phyloP scores from a whole-genome alignment of 2,797 vertebrate genomes.

The Peromyscus aztecus region DNA sequence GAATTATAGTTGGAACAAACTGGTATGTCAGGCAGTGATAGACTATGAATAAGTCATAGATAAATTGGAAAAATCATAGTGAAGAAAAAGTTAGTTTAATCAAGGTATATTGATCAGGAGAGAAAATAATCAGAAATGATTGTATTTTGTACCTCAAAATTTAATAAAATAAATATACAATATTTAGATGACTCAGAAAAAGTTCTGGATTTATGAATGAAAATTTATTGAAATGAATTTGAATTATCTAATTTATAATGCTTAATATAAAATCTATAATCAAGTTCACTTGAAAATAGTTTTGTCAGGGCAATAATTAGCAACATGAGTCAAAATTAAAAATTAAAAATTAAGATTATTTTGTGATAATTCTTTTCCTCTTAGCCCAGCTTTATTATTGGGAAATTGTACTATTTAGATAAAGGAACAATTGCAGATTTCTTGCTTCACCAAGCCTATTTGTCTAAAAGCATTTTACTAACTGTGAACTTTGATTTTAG shows the following conservation, averaged over 20 bases:
- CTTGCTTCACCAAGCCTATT: not conserved
- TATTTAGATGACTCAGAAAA: constrained; percentile 12
- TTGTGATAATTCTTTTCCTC: not conserved
- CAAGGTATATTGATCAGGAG: not conserved
- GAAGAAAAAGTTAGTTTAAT: not conserved
- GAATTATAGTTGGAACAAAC: not conserved
- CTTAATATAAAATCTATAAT: not conserved
- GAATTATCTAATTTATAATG: not conserved
- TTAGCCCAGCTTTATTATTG: not conserved
- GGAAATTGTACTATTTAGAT: not conserved
- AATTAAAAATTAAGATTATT: not conserved
- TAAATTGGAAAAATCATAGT: not conserved
- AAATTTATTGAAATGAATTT: not conserved
- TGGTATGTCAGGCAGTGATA: not conserved
- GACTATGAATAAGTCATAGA: not conserved
- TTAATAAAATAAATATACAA: not conserved
- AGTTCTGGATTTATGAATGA: not conserved
- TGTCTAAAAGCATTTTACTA: not conserved
- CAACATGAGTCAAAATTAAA: not conserved
- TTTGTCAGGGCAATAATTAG: not conserved
- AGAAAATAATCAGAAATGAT: not conserved
- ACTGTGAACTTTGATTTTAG: not conserved
- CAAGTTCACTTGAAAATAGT: not conserved
- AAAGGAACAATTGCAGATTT: not conserved
- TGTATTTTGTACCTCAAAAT: not conserved